A percentile compares a stretch with the other conserved stretches of the same genome.
These are phyloP conservation scores for Elephas maximus DNA, from an alignment of 2,113 vertebrate species.

Conservation along the genomic window DNA sequence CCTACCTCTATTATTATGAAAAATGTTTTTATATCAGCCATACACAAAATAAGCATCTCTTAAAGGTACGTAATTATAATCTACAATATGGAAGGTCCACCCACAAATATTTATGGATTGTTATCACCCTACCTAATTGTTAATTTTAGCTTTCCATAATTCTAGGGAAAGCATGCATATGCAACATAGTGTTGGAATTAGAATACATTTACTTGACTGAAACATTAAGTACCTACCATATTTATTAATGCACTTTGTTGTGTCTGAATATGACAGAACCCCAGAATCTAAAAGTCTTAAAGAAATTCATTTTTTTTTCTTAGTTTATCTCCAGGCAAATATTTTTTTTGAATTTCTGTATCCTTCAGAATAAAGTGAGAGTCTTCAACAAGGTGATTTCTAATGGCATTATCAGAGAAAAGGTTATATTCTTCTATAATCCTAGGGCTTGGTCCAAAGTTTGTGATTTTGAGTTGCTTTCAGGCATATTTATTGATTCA, in stretches of 20 bases:
- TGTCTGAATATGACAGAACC: neutral
- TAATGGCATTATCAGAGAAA: constrained; percentile 40
- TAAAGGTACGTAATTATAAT: neutral
- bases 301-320: neutral
- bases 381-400: neutral
- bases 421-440: neutral
- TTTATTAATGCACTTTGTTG: neutral
- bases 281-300: neutral
- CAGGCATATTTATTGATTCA: constrained; percentile 57
- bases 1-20: neutral
- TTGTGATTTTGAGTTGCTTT: neutral
- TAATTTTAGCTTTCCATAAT: constrained; percentile 28
- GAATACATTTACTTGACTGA: neutral
- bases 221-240: neutral
- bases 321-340: neutral
- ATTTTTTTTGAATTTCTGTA: neutral
- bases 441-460: neutral
- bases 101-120: neutral
- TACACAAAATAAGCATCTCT: neutral
- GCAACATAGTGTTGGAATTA: neutral
- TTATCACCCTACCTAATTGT: neutral
- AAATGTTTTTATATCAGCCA: neutral
- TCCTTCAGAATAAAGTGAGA: neutral
- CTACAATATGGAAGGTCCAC: neutral
- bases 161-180: neutral